phyloP scores from a whole-genome alignment of 2,888 invertebrate species.

The Polydesmus complanatus region DNA sequence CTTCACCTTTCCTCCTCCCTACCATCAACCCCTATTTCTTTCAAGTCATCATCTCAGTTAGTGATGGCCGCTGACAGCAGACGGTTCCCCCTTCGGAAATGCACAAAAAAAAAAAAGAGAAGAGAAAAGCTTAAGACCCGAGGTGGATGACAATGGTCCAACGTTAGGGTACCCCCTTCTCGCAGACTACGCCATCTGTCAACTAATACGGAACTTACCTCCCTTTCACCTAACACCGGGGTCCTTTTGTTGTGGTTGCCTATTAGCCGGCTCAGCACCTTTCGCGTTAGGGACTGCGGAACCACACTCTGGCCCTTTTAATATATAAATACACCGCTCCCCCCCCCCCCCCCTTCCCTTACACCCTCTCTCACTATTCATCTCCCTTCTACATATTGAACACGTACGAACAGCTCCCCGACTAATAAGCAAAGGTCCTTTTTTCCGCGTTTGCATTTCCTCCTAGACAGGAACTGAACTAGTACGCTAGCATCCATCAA shows the following conservation, averaged over 20 bases:
- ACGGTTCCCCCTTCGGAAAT: not conserved
- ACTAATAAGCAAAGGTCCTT: not conserved
- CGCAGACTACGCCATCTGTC: slow-evolving; percentile 13
- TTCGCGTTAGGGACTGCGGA: not conserved
- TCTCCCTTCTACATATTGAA: not conserved
- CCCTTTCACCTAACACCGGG: not conserved
- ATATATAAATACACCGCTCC: not conserved
- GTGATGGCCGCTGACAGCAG: slow-evolving; percentile 4
- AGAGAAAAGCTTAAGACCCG: not conserved
- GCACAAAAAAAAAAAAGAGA: not conserved
- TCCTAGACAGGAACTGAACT: not conserved
- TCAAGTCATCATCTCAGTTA: not conserved
- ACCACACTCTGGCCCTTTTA: not conserved
- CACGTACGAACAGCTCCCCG: not conserved
- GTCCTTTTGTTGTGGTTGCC: slow-evolving; percentile 15
- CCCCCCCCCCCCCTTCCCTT: not conserved
- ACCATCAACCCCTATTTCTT: not conserved
- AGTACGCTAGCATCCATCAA: not conserved
- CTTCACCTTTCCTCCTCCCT: not conserved
- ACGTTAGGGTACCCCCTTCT: not conserved
- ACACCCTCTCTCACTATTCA: slow-evolving; percentile 1
- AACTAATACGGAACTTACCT: slow-evolving; percentile 1
- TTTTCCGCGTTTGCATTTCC: not conserved
- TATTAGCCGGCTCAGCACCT: slow-evolving; percentile 17
- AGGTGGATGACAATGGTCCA: not conserved